phyloP scores from a whole-genome alignment of 2,888 invertebrate genomes.

The Netelia inedita region DNA sequence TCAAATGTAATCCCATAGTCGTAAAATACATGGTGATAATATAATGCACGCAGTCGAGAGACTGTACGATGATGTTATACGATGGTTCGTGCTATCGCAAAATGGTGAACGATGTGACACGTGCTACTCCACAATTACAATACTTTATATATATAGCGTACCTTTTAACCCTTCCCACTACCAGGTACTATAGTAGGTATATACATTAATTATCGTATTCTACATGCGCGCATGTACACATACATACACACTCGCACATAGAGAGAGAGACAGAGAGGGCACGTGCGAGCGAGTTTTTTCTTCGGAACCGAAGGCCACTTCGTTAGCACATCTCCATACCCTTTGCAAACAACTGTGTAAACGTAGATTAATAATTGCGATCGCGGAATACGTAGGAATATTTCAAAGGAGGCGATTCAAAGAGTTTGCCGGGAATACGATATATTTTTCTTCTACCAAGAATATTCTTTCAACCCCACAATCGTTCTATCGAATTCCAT shows the following conservation, averaged over 20 bases:
- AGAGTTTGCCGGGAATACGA: slow-evolving; percentile 15
- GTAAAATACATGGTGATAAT: background rate
- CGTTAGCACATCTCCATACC: slow-evolving; percentile 40
- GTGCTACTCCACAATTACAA: slow-evolving; percentile 17
- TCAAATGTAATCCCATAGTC: background rate
- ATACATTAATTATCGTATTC: slow-evolving; percentile 2
- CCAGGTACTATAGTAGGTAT: background rate
- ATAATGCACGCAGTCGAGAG: background rate
- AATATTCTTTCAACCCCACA: background rate
- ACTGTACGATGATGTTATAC: background rate
- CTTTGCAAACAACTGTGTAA: slow-evolving; percentile 56
- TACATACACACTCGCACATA: background rate
- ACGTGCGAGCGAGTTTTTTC: slow-evolving; percentile 7
- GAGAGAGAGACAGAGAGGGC: background rate
- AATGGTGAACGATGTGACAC: slow-evolving; percentile 19
- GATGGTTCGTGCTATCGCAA: background rate
- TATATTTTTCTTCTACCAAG: background rate
- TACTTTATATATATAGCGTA: background rate
- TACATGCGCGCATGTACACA: background rate
- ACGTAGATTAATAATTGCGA: slow-evolving; percentile 55
- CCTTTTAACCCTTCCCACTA: background rate
- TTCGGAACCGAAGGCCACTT: slow-evolving; percentile 44
- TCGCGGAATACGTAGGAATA: slow-evolving; percentile 18
- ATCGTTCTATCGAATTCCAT: background rate
- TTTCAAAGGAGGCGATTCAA: slow-evolving; percentile 50